Conservation (phyloP, 2,113 vertebrate species). For the Anser brachyrhynchus region DNA sequence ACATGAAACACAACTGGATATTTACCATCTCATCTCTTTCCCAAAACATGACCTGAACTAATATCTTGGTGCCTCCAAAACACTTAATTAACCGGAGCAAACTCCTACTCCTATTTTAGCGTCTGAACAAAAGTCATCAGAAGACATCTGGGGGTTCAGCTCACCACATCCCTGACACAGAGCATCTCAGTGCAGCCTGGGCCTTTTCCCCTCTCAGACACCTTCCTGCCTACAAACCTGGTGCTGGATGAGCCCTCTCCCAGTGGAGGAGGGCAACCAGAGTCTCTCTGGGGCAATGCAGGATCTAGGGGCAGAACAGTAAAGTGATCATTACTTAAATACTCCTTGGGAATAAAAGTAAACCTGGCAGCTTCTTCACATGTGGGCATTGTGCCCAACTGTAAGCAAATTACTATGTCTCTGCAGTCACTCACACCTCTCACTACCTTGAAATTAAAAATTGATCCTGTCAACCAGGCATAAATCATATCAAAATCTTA, state of each 20-base stretch:
- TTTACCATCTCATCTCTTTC: neutral
- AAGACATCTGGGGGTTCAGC: neutral
- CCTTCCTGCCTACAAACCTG: neutral
- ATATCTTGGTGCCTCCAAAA: neutral
- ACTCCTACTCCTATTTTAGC: neutral
- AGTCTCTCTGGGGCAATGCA: rapidly evolving
- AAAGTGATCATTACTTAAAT: neutral
- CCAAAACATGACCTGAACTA: no score
- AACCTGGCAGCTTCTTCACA: neutral
- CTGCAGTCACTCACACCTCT: neutral
- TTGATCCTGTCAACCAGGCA: neutral
- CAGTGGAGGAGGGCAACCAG: rapidly evolving
- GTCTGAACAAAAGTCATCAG: neutral
- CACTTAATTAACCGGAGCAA: neutral
- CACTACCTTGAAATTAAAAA: neutral
- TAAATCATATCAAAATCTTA: neutral
- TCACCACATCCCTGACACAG: neutral
- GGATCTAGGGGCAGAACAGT: neutral
- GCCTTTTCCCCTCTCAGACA: neutral
- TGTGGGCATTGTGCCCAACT: neutral
- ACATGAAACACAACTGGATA: neutral
- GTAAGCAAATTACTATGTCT: neutral
- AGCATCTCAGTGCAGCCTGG: rapidly evolving
- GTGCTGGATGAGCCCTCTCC: neutral
- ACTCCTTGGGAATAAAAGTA: neutral